Percentiles rank a stretch among this genome's conserved stretches.
Conservation (phyloP, 2,797 vertebrate genomes). For the Muscicapa comitata region DNA sequence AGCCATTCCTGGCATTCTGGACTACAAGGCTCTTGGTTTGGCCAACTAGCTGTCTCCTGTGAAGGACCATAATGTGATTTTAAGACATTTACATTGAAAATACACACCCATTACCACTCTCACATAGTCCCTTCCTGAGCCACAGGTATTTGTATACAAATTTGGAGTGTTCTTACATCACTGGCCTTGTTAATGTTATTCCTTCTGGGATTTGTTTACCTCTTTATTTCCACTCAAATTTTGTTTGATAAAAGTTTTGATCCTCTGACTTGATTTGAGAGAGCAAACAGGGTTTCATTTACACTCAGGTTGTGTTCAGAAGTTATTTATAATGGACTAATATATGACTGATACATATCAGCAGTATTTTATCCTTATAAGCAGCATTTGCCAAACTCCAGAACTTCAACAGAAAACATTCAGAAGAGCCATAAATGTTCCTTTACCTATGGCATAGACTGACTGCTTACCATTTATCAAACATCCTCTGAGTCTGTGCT, state of each 20-base stretch:
- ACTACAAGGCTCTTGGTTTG: not conserved
- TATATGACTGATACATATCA: not conserved
- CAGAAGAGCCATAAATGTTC: not conserved
- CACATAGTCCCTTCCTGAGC: not conserved
- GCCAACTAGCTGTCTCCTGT: not conserved
- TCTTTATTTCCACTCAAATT: not conserved
- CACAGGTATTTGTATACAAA: not conserved
- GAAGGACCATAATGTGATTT: not conserved
- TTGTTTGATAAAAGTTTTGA: not conserved
- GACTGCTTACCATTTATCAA: not conserved
- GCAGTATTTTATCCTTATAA: not conserved
- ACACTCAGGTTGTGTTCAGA: not conserved
- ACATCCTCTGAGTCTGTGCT: not conserved
- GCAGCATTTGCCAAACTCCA: not conserved
- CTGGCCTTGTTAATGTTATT: not conserved
- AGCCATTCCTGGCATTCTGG: not conserved
- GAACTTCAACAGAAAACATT: not conserved
- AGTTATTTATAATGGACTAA: not conserved
- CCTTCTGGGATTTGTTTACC: not conserved
- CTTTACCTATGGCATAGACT: not conserved
- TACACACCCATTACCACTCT: not conserved
- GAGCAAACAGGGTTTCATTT: not conserved
- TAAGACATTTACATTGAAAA: not conserved
- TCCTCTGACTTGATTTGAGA: not conserved
- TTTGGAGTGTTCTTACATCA: not conserved